These are phyloP conservation scores for Eclectus roratus DNA, from an alignment of 2,113 vertebrate genomes.

Conservation along the genomic window DNA sequence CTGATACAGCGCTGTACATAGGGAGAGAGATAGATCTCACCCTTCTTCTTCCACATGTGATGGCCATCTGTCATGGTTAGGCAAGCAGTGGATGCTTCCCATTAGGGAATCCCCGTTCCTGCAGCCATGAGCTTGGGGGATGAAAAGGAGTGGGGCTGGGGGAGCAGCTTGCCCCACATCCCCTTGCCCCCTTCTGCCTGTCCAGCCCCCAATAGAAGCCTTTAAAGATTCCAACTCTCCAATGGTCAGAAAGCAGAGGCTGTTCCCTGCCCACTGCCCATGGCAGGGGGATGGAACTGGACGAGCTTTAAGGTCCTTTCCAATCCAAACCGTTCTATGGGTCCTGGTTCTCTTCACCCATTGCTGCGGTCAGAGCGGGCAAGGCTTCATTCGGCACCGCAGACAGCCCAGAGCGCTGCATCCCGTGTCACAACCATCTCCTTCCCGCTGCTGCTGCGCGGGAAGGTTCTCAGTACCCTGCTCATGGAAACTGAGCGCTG, in stretches of 20 bases:
- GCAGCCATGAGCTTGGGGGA: not conserved
- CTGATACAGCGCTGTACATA: not conserved
- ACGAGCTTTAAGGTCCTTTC: not conserved
- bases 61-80: not conserved
- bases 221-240: not conserved
- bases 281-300: not conserved
- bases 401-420: rapidly evolving
- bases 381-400: rapidly evolving
- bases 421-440: not conserved
- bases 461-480: too few species aligned
- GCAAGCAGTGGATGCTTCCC: not conserved
- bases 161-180: too few species aligned
- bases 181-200: too few species aligned
- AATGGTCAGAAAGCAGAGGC: too few species aligned
- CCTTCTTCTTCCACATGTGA: not conserved
- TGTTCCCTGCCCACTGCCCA: not conserved
- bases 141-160: not conserved
- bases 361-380: rapidly evolving
- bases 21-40: not conserved
- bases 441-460: too few species aligned
- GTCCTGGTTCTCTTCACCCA: not conserved
- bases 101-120: not conserved
- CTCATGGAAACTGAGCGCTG: rapidly evolving
- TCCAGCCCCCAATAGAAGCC: not conserved
- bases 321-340: not conserved